Evolutionary conservation across 2,113 vertebrate genomes (phyloP), one percentile per base, ranked within the genome.

Genomic region (Amphiprion ocellaris): DNA sequence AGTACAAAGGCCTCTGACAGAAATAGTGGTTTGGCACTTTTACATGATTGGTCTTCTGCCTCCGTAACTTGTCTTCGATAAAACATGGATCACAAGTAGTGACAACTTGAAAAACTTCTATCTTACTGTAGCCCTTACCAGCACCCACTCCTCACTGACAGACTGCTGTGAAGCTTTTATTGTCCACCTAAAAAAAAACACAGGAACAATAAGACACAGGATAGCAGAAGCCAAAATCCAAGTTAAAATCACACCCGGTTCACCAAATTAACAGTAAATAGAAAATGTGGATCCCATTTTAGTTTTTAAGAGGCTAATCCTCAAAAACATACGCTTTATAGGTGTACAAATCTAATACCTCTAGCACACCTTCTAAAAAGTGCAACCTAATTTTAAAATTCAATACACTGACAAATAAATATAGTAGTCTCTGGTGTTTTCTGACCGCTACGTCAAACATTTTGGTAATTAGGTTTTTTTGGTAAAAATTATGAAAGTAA

Each of bases 41-140:
- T 56, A 86, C 44, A 33, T 17, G 10, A 85, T 60, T 62, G 19
- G 46, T 68, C 54, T 58, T 71, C 72, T 62, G 66, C 59, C 62
- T 87, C 50, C 67, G 17, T 8, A 39, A 52, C 39, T n/a, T 19
- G 15, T 64, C 21, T 44, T 50, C 8, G n/a, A 83, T 60, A 23
- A 76, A 68, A 71, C 4, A 0, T 60, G 23, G 19, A 75, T 64
- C 58, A 61, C 50, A 80, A 80, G 61, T 37, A 21, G 24, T 73
- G 65, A 10, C 15, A 61, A 59, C 14, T 41, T 69, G 12, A 67
- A 76, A 30, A 10, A 64, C 30, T 53, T 59, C 5, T 60, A 17
- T 72, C 39, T 62, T 79, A 71, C 37, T 70, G 50, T 81, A 94
- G 93, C 92, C 94, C 93, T 94, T 93, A 88, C 82, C 76, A 73